Base-by-base conservation (phyloP, 1,140 invertebrate species). In the Dreissena polymorpha region DNA sequence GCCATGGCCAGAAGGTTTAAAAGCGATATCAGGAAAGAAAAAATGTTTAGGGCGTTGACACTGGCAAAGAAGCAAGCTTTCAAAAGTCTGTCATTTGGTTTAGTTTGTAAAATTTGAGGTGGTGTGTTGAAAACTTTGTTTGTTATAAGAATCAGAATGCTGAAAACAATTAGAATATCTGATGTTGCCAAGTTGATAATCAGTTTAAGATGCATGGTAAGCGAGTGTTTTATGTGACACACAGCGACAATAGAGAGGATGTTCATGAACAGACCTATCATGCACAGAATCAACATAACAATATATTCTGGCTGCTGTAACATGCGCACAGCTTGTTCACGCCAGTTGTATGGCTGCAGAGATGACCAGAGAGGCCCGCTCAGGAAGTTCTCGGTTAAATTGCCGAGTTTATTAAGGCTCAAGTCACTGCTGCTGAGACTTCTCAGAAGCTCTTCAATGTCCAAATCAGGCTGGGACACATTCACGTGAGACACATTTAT, bases 1-100 rank as follows among this genome's bases (percentile, higher is more conserved):
- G 95, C 95, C 50, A 96, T 92, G 2, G 94, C 94, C 16, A 95
- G 87, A 8, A 96, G 92, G 89, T 96, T 96, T 10, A 94, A 90
- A 1, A 96, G 94, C 0, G 95, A 95, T 13, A 95, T 94, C 14
- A 89, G 70, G 57, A 86, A 85, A 10, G 87, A 89, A 64, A 83
- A 88, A 7, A 84, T 88, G 74, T 88, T 86, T 10, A 91, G 60
- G 0, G 88, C 86, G 39, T 85, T 86, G 12, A 88, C 69, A 64
- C 88, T 84, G 2, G 86, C 82, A 64, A 80, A 86, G 27, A 87
- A 86, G 68, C 90, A 90, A 5, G 86, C 72, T n/a, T 83, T 85
- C 0, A 79, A 23, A 21, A 85, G 65, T 14, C 86, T 57, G 21
- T 87, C 84, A 1, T 84, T 60, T n/a, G 78, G 71, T 0, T 65